Base-by-base conservation (phyloP, 2,888 invertebrate species). In the Eulithis testata region DNA sequence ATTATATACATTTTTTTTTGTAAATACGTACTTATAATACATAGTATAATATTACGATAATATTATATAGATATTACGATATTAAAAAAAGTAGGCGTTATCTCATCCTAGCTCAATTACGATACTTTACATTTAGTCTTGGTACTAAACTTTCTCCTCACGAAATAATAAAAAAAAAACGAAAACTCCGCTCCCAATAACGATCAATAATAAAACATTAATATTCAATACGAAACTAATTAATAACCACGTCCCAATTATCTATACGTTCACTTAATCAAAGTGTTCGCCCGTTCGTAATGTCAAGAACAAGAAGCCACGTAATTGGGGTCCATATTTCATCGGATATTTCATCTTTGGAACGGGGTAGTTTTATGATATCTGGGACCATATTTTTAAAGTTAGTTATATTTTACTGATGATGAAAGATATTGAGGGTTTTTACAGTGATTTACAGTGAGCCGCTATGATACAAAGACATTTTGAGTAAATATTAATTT, bases 171-270 rank as follows among this genome's bases (percentile, higher is more conserved):
- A 45, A 62, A 55, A 12, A 57, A 84, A 86, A 86, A 81, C 79
- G 80, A 80, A 70, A 65, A 73, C 55, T 65, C 14, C 44, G 49
- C 43, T 27, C 44, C 44, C 54, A 60, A 49, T 65, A 60, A 60
- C 59, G 62, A 62, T 69, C 65, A 65, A 65, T 69, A 55, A 62
- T 63, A 66, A 66, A 69, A 73, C 74, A 80, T 83, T 78, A 77
- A 79, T 59, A 83, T 80, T 80, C 80, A 76, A 78, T 72, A 72
- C 73, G 71, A 77, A 77, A 74, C 76, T 81, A 85, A 88, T 89
- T 86, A 90, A 88, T 85, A 85, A 85, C 80, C 76, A 70, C 75
- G 75, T 73, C 76, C 86, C 87, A 90, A 90, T 90, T 89, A 90
- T 86, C 81, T 82, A 76, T 71, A 76, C 77, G 71, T 78, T 74